These are phyloP conservation scores for Lomographa bimaculata DNA, from an alignment of 2,888 invertebrate genomes.

Conservation along the genomic window DNA sequence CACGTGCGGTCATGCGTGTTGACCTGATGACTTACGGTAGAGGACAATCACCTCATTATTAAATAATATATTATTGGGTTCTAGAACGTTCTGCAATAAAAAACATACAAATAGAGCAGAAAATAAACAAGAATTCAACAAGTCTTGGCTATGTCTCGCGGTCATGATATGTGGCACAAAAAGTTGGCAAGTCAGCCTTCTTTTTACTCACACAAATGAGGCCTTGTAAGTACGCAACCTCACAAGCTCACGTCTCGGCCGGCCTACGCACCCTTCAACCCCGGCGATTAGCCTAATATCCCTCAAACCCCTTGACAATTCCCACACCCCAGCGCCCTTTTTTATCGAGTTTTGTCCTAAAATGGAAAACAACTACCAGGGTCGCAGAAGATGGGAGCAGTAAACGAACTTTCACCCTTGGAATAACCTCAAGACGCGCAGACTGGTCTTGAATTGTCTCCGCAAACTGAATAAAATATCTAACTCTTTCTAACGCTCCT, in stretches of 20 bases:
- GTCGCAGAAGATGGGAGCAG: constrained; percentile 55
- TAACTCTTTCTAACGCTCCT: constrained; percentile 68
- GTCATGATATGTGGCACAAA: background rate
- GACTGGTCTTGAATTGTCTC: constrained; percentile 63
- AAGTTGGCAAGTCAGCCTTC: constrained; percentile 17
- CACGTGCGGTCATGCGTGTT: constrained; percentile 23
- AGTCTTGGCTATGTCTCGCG: too few species aligned
- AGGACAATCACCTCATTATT: background rate
- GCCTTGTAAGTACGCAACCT: constrained; percentile 18
- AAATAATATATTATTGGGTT: too few species aligned
- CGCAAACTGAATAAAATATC: constrained; percentile 53
- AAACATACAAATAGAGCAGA: too few species aligned
- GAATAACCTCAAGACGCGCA: constrained; percentile 71
- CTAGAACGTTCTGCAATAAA: too few species aligned
- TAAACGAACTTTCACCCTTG: constrained; percentile 69
- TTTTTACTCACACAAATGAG: constrained; percentile 35
- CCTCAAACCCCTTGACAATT: constrained; percentile 37
- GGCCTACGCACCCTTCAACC: constrained; percentile 60
- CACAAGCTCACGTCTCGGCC: constrained; percentile 24
- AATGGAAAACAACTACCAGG: constrained; percentile 83
- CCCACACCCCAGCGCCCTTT: constrained; percentile 68
- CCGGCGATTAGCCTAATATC: constrained; percentile 50
- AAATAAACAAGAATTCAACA: too few species aligned
- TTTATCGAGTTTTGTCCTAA: constrained; percentile 83
- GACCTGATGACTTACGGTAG: constrained; percentile 8